Evolutionary conservation across 2,113 vertebrate genomes (phyloP).

Genomic region (Chaenocephalus aceratus): DNA sequence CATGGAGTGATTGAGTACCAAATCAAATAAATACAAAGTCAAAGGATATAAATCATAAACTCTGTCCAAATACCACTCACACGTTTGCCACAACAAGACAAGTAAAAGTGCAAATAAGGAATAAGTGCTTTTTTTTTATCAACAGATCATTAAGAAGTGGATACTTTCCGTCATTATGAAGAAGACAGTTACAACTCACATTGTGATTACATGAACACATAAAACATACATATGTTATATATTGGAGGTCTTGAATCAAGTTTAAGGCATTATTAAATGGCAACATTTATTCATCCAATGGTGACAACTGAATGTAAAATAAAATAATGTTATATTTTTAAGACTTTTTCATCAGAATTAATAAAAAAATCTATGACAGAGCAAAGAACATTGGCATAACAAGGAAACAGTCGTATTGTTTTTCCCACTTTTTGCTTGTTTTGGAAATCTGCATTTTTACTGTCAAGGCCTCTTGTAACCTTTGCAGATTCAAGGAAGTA

Average conservation of each 20-base stretch:
- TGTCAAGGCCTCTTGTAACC: background rate
- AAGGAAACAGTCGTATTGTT: background rate
- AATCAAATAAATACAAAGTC: constrained; percentile 25
- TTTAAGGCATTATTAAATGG: constrained; percentile 69
- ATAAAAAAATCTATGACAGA: background rate
- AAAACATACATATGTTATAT: constrained; percentile 21
- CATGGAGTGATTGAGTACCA: constrained; percentile 5
- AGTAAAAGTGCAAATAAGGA: constrained; percentile 66
- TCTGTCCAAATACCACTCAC: constrained; percentile 12
- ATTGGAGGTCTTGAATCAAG: constrained; percentile 27
- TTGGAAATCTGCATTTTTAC: background rate
- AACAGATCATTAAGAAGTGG: constrained; percentile 2
- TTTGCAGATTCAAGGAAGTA: background rate
- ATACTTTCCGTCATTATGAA: constrained; percentile 3
- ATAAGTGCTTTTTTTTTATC: constrained; percentile 11
- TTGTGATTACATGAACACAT: constrained; percentile 25
- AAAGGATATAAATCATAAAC: background rate
- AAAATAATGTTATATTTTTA: background rate
- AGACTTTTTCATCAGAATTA: constrained; percentile 3
- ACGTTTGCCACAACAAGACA: constrained; percentile 44
- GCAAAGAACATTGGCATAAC: constrained; percentile 28
- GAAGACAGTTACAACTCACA: background rate
- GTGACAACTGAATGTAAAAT: background rate
- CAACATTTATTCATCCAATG: background rate
- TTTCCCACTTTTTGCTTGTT: background rate